phyloP scores from a whole-genome alignment of 1,140 invertebrate species.

The Meteorus sp. region DNA sequence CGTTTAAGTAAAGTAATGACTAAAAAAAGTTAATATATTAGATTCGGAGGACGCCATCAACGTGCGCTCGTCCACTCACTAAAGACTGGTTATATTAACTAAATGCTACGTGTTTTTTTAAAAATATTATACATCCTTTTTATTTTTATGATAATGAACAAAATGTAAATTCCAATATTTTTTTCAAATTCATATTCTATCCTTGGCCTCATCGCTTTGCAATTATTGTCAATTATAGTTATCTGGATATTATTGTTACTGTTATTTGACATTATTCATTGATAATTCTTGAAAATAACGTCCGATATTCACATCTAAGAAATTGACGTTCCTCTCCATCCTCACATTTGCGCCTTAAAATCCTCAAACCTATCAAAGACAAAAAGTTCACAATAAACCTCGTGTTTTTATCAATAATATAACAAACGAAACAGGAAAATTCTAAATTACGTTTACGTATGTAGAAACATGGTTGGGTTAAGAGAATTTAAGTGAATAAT shows the following conservation, averaged over 20 bases:
- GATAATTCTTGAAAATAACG: too few species aligned
- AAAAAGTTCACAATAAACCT: conserved; percentile 4
- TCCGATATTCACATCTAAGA: too few species aligned
- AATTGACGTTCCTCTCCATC: conserved; percentile 10
- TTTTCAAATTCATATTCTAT: not conserved
- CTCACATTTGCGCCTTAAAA: not conserved
- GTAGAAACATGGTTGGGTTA: conserved; percentile 34
- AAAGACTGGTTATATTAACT: conserved; percentile 57
- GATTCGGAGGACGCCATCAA: conserved; percentile 24
- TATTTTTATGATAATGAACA: not conserved
- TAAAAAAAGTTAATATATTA: conserved; percentile 22
- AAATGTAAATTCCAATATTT: conserved; percentile 3
- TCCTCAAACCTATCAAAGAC: conserved; percentile 3
- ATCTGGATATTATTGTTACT: too few species aligned
- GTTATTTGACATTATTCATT: too few species aligned
- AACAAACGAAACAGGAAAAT: conserved; percentile 28
- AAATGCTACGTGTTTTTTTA: conserved; percentile 43
- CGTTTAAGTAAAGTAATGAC: conserved; percentile 14
- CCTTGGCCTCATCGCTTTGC: not conserved
- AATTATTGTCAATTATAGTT: not conserved
- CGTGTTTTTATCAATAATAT: not conserved
- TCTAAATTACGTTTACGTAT: conserved; percentile 47
- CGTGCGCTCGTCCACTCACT: conserved; percentile 38
- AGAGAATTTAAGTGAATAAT: conserved; percentile 1
- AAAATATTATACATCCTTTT: conserved; percentile 31